A percentile compares a stretch with the other conserved stretches of the same genome.
phyloP scores from a whole-genome alignment of 2,113 vertebrate genomes.

The Podocnemis expansa region DNA sequence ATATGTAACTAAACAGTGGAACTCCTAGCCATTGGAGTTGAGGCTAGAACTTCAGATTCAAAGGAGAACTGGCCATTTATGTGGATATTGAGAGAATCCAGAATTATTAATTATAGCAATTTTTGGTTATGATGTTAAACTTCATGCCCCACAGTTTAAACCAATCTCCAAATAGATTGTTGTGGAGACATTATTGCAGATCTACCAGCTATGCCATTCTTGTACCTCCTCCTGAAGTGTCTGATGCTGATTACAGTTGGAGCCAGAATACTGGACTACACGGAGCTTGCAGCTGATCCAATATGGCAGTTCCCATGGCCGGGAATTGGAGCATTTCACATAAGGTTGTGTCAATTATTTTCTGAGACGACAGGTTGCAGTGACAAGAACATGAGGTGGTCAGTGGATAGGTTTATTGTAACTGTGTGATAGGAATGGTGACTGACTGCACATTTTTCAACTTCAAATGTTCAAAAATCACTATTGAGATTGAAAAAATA shows the following conservation, averaged over 20 bases:
- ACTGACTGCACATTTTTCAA: not conserved
- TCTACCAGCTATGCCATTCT: not conserved
- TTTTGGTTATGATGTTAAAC: constrained; percentile 10
- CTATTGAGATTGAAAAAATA: not conserved
- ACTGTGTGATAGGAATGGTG: not conserved
- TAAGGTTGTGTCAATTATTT: not conserved
- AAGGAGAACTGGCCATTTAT: not conserved
- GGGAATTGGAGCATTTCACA: not conserved
- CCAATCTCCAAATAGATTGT: not conserved
- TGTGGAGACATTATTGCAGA: not conserved
- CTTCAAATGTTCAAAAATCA: not conserved
- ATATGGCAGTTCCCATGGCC: not conserved
- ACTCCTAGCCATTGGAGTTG: not conserved
- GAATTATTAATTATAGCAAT: not conserved
- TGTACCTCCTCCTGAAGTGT: not conserved
- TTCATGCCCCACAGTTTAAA: constrained; percentile 33
- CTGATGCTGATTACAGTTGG: not conserved
- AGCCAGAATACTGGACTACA: not conserved
- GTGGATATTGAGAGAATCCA: not conserved
- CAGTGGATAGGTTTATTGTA: not conserved
- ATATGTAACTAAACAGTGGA: not conserved
- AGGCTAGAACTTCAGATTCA: not conserved
- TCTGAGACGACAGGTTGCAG: not conserved
- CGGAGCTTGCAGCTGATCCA: not conserved
- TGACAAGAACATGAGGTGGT: not conserved